Base-by-base conservation (phyloP, 2,888 invertebrate species). In the Netelia fuscicornis region DNA sequence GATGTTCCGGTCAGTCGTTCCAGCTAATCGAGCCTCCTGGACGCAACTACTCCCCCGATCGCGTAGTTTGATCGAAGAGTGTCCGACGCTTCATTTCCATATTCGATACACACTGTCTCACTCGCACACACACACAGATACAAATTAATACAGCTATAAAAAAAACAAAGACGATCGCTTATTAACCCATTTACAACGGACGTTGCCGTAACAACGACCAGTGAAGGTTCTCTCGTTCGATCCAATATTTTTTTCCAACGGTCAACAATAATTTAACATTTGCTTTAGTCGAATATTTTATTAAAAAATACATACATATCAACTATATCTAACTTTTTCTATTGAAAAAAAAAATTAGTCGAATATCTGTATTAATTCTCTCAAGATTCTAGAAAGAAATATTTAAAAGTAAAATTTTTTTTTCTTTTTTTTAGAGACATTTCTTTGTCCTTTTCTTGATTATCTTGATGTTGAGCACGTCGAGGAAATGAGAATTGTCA, bases 1-100 rank as follows among this genome's bases (percentile, higher is more conserved):
- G 82, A 83, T 83, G 86, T 87, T 87, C 85, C 86, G 86, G 87
- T 86, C 87, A 84, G 85, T 81, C 85, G 85, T 86, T 87, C 80
- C 75, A 81, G 83, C 75, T 83, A 84, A 87, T 87, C 86, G 81
- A 81, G 62, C 70, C 67, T 17, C 6, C 83, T 84, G 77, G 67
- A 80, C 81, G 71, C 60, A 42, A 25, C 54, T 25, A 48, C 30
- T 30, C 56, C 79, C 20, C 44, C 60, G 71, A 80, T 79, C 67
- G 52, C 48, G 54, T 23, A 42, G 77, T 56, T 65, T 64, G 81
- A 84, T 81, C 84, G 48, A 74, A 60, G 58, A 65, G 60, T 64
- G 58, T 48, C 17, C 20, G 76, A 75, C 76, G 81, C 64, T 71
- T 85, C 83, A 84, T 84, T 84, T 71, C 74, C 75, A 85, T 86